Evolutionary conservation across 2,888 invertebrate genomes (phyloP).

Genomic region (Hipparchia sbordonii): DNA sequence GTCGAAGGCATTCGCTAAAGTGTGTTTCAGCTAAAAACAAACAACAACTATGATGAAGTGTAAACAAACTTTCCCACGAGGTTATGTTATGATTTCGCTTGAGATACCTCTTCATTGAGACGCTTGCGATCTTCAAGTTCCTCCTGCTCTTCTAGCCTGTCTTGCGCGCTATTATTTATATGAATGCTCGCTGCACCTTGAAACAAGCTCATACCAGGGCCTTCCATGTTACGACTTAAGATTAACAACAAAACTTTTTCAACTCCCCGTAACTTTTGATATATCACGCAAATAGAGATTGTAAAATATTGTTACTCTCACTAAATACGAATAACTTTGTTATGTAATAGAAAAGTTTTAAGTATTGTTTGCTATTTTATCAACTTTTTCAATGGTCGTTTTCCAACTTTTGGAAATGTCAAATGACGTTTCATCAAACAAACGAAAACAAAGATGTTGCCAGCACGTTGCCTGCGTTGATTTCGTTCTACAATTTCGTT

Average conservation of each 20-base stretch:
- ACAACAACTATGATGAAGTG: not conserved
- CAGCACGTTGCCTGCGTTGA: no score
- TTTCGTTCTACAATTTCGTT: no score
- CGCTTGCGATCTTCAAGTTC: conserved; percentile 86
- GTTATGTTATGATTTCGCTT: conserved; percentile 8
- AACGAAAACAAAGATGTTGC: conserved; percentile 8
- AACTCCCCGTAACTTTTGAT: not conserved
- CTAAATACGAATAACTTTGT: not conserved
- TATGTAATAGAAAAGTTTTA: not conserved
- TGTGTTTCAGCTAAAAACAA: conserved; percentile 81
- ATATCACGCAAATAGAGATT: not conserved
- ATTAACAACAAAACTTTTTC: conserved; percentile 4
- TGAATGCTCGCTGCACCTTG: conserved; percentile 86
- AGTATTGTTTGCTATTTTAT: not conserved
- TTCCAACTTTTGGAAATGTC: not conserved
- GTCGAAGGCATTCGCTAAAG: conserved; percentile 86
- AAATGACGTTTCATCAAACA: conserved; percentile 23
- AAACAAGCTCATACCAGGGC: conserved; percentile 87
- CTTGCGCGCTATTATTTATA: conserved; percentile 85
- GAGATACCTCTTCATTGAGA: conserved; percentile 84
- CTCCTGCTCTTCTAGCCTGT: conserved; percentile 86
- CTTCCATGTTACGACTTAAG: conserved; percentile 69
- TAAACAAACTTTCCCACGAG: conserved; percentile 24
- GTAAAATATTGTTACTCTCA: not conserved
- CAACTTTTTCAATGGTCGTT: not conserved